These are phyloP conservation scores for Ormyrus labotus DNA, from an alignment of 2,888 invertebrate genomes.

Conservation along the genomic window DNA sequence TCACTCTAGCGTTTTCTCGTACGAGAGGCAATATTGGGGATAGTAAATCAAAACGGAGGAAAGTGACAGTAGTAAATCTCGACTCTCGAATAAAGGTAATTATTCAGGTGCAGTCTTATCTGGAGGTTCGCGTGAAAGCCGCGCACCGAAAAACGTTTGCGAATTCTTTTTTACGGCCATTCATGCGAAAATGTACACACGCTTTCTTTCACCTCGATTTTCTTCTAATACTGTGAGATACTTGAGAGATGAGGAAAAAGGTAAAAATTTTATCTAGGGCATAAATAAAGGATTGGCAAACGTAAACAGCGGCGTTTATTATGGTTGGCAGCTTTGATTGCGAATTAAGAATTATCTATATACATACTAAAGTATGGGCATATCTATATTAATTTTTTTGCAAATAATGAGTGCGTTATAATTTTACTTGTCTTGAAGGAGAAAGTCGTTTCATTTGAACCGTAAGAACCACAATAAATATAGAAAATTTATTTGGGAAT, in stretches of 20 bases:
- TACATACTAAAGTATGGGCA: too few relatives aligned
- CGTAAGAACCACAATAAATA: too few relatives aligned
- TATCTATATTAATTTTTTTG: too few relatives aligned
- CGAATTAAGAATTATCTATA: too few relatives aligned
- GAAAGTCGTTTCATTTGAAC: too few relatives aligned
- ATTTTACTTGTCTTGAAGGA: too few relatives aligned
- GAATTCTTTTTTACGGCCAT: constrained; percentile 5
- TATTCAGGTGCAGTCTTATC: constrained; percentile 13
- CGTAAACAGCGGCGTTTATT: not conserved
- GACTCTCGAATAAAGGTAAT: not conserved
- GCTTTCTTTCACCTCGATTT: constrained; percentile 29
- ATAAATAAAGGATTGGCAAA: not conserved
- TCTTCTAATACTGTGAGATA: not conserved
- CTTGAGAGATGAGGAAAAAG: not conserved
- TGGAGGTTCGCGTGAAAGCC: constrained; percentile 12
- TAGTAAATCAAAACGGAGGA: not conserved
- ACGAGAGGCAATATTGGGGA: too few relatives aligned
- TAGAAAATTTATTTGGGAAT: too few relatives aligned
- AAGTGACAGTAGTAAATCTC: constrained; percentile 8
- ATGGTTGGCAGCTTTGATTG: not conserved
- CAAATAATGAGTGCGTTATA: too few relatives aligned
- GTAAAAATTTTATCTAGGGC: not conserved
- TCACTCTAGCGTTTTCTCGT: too few relatives aligned
- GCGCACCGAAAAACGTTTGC: not conserved
- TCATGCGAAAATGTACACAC: constrained; percentile 19